phyloP scores from a whole-genome alignment of 2,797 vertebrate species.

The Corythornis leucogaster region DNA sequence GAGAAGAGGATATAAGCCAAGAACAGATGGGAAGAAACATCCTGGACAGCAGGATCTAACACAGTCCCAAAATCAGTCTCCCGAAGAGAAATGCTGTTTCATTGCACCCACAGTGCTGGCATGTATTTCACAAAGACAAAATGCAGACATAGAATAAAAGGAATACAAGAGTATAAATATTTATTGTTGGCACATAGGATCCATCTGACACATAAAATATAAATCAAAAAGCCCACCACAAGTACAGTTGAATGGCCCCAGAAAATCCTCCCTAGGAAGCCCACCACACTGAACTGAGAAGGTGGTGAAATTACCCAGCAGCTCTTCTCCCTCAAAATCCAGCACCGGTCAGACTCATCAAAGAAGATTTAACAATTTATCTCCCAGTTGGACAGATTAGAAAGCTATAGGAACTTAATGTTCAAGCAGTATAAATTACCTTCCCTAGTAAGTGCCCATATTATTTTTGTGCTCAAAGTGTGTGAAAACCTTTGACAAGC shows the following conservation, averaged over 20 bases:
- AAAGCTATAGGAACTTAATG: not conserved
- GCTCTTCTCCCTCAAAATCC: not conserved
- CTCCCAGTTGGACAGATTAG: not conserved
- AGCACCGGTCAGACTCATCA: not conserved
- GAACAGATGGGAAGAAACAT: constrained; percentile 60
- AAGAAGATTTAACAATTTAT: not conserved
- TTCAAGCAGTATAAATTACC: not conserved
- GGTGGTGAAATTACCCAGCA: not conserved
- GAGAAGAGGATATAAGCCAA: constrained; percentile 24
- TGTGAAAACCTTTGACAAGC: not conserved
- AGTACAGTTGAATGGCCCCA: not conserved
- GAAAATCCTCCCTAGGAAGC: not conserved
- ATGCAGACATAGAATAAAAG: constrained; percentile 24
- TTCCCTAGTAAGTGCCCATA: not conserved
- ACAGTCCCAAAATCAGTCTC: not conserved
- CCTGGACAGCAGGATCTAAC: constrained; percentile 51
- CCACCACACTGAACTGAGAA: fast-evolving
- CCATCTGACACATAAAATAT: not conserved
- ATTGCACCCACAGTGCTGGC: constrained; percentile 38
- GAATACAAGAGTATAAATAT: constrained; percentile 46
- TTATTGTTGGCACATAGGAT: constrained; percentile 22
- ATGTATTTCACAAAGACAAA: not conserved
- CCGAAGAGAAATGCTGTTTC: not conserved
- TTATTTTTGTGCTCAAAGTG: not conserved
- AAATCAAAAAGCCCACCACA: not conserved